Evolutionary conservation across 2,888 invertebrate species (phyloP), one percentile per base, ranked within the genome.

Genomic region (Oasisia sp.): DNA sequence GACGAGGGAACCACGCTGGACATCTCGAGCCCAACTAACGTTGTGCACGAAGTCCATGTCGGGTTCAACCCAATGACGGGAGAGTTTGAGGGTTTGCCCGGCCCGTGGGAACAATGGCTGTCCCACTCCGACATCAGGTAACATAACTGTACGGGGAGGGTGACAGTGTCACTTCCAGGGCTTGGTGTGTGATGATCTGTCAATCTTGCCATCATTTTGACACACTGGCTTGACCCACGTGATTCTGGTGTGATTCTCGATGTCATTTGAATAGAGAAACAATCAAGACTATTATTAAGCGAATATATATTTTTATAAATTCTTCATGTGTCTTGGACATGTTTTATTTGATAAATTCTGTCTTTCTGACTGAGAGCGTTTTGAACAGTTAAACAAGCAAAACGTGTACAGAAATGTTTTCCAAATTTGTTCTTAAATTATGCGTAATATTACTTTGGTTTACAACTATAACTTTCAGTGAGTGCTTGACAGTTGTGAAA

Each of bases 21-120:
- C 32, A 93, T 93, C 38, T 93, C 93, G 8, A 91, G 90, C 32
- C 93, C 93, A 14, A 93, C 91, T 32, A 91, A 92, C 50, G 92
- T 99, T 32, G 97, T 98, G 94, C 98, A 98, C 95, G 97, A 98
- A 95, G 98, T 98, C 95, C 98, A 99, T 96, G 98, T 99, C 44
- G 98, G 98, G 94, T 98, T 98, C 95, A 98, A 99, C 96, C 97
- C 97, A 14, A 97, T 97, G 94, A 98, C 98, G 0, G 98, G 98
- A 0, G 97, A 98, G 96, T 97, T 99, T 94, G 98, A 98, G 95
- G 99, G 99, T 0, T 97, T 99, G 91, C 99, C 99, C 14, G 95
- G 95, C 74, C 94, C 95, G 50, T 96, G 96, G 96, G 93, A 94
- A 45, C 93, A 94, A n/a, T 94, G 96, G 92, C 97, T 99, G 94